Conservation (phyloP, 2,113 vertebrate genomes). For the Emydocephalus ijimae region DNA sequence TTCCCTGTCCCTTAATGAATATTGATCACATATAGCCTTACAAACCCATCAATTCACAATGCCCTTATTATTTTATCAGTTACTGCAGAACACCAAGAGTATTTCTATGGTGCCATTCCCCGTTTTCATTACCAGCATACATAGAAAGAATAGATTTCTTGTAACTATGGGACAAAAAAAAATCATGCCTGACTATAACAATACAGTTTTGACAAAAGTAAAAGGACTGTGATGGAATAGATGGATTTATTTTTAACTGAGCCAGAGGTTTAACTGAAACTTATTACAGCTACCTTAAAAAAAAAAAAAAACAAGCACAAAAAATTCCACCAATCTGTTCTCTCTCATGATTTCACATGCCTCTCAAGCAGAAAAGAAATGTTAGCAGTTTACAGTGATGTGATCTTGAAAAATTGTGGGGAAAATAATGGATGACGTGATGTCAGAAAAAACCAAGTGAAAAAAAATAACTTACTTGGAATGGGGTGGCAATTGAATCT, state of each 20-base stretch:
- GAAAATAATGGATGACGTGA: background rate
- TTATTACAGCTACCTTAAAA: background rate
- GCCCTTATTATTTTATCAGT: background rate
- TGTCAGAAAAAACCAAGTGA: constrained; percentile 31
- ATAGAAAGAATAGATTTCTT: background rate
- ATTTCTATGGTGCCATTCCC: no score
- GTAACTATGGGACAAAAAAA: background rate
- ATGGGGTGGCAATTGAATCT: background rate
- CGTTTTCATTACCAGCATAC: background rate
- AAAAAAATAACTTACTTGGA: constrained; percentile 22
- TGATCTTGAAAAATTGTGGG: constrained; percentile 25
- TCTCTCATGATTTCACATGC: background rate
- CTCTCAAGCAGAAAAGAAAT: constrained; percentile 4
- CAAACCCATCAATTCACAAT: background rate
- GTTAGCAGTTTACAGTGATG: constrained; percentile 27
- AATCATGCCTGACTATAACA: background rate
- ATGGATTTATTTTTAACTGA: constrained; percentile 39
- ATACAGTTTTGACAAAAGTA: background rate
- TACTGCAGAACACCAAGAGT: no score
- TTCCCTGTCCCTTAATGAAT: background rate
- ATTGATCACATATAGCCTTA: background rate
- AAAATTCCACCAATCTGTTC: background rate
- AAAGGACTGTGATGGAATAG: constrained; percentile 6
- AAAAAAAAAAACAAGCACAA: background rate
- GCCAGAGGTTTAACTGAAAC: constrained; percentile 19